Conservation (phyloP, 2,797 vertebrate genomes). For the Malacoraja senta region DNA sequence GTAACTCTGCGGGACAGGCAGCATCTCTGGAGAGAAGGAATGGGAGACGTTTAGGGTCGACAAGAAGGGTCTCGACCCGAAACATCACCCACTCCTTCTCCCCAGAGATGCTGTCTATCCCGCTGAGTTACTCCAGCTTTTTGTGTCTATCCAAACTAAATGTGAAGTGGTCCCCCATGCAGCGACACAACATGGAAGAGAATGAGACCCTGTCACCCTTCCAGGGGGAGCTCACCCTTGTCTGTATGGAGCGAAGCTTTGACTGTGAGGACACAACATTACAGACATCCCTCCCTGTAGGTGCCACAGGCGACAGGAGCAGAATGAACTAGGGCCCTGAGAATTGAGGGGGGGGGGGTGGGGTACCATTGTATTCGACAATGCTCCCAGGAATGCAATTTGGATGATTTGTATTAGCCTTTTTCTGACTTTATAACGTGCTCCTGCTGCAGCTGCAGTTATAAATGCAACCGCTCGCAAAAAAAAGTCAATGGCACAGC, state of each 20-base stretch:
- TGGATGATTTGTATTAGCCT: not conserved
- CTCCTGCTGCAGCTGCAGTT: too few species aligned
- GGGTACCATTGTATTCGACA: too few species aligned
- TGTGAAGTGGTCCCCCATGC: not conserved
- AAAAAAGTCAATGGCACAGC: not conserved
- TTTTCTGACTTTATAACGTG: not conserved
- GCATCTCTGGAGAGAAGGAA: too few species aligned
- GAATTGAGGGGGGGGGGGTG: not conserved
- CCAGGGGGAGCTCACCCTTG: not conserved
- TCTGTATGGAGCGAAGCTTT: not conserved
- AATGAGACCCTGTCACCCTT: not conserved
- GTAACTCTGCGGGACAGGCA: too few species aligned
- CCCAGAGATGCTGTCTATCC: too few species aligned
- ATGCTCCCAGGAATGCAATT: not conserved
- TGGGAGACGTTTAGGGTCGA: too few species aligned
- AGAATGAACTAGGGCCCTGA: not conserved
- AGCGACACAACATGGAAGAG: not conserved
- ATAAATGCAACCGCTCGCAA: not conserved
- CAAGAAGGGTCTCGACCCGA: too few species aligned
- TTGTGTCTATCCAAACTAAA: too few species aligned
- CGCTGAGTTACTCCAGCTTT: too few species aligned
- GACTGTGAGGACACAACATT: not conserved
- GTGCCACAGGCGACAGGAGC: not conserved
- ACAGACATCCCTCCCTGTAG: not conserved
- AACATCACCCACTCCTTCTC: too few species aligned